These are phyloP conservation scores for Drosophila leontia DNA, from an alignment of 1,140 invertebrate species.

Conservation along the genomic window DNA sequence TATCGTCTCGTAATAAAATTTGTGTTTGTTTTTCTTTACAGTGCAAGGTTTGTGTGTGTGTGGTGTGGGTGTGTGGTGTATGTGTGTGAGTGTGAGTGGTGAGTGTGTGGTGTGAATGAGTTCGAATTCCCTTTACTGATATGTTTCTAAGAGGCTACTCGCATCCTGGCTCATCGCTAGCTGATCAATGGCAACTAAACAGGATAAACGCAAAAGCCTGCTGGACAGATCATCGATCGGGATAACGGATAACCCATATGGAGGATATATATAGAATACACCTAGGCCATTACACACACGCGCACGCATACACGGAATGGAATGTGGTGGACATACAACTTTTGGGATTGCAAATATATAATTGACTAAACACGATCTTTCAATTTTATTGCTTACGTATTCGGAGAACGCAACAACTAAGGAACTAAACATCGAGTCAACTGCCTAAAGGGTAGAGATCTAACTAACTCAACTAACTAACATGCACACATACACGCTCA, in stretches of 20 bases:
- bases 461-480: conserved; percentile 54
- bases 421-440: conserved; percentile 36
- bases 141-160: conserved; percentile 83
- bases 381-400: conserved; percentile 64
- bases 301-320: conserved; percentile 41
- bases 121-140: conserved; percentile 72
- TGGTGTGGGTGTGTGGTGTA: conserved; percentile 14
- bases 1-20: conserved; percentile 74
- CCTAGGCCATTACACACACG: conserved; percentile 14
- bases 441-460: conserved; percentile 32
- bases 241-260: conserved; percentile 11
- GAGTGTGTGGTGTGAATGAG: conserved; percentile 30
- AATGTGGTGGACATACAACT: conserved; percentile 43
- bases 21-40: conserved; percentile 65
- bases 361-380: conserved; percentile 37
- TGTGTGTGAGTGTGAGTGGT: conserved; percentile 17
- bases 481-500: conserved; percentile 40
- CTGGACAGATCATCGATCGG: conserved; percentile 38
- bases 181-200: conserved; percentile 34
- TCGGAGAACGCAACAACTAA: conserved; percentile 46
- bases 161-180: conserved; percentile 67
- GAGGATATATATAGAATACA: conserved; percentile 19
- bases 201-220: conserved; percentile 33
- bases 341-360: conserved; percentile 33
- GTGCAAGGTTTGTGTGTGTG: conserved; percentile 33